These are phyloP conservation scores for Apodemus speciosus DNA, from an alignment of 2,113 vertebrate genomes.

Conservation along the genomic window DNA sequence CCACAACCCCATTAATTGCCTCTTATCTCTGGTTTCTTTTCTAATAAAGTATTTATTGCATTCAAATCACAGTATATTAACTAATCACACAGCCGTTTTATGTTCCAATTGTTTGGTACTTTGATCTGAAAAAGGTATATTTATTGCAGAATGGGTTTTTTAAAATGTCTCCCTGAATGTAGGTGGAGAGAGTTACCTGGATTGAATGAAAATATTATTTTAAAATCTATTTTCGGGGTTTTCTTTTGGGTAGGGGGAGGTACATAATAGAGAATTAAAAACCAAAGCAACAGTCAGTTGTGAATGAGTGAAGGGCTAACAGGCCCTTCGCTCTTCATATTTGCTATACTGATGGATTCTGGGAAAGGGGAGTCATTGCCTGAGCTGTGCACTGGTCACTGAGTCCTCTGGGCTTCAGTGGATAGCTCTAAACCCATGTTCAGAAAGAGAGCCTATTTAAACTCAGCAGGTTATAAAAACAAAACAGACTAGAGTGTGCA, in stretches of 20 bases:
- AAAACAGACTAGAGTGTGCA: background rate
- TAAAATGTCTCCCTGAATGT: conserved; percentile 40
- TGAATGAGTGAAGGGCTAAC: background rate
- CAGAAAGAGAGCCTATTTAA: background rate
- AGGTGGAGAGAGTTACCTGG: background rate
- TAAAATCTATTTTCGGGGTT: background rate
- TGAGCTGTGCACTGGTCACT: background rate
- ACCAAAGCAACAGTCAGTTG: background rate
- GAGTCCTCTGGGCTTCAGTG: too few species aligned
- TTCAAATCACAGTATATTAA: conserved; percentile 55
- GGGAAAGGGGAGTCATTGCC: too few species aligned
- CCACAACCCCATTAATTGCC: conserved; percentile 62
- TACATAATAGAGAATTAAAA: conserved; percentile 41
- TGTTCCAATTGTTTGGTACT: conserved; percentile 53
- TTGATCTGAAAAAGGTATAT: conserved; percentile 56
- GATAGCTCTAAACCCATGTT: background rate
- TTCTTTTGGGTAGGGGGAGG: background rate
- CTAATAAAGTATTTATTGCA: conserved; percentile 67
- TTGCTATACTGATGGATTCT: background rate
- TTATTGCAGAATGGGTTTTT: conserved; percentile 47
- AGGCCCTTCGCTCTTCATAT: background rate
- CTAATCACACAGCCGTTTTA: conserved; percentile 66
- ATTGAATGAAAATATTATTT: background rate
- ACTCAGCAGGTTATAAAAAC: background rate
- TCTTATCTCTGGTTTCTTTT: conserved; percentile 74